These are phyloP conservation scores for Drosophila flavopinicola DNA, from an alignment of 2,888 invertebrate genomes.

Conservation along the genomic window DNA sequence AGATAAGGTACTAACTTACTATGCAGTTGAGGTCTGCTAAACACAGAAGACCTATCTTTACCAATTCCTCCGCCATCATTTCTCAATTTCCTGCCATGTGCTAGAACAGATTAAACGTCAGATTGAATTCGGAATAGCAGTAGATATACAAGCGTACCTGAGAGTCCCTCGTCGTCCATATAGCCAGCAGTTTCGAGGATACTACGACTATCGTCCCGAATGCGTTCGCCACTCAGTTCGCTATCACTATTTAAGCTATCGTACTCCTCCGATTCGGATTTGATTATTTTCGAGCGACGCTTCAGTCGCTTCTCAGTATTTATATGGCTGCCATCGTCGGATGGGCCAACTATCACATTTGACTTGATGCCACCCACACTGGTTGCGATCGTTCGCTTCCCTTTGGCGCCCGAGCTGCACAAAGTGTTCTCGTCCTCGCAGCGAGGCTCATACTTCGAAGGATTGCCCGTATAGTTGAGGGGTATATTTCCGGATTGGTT, in stretches of 20 bases:
- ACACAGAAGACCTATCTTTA: conserved; percentile 85
- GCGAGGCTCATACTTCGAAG: conserved; percentile 77
- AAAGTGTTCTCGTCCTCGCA: conserved; percentile 75
- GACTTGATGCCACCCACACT: conserved; percentile 53
- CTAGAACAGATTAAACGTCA: conserved; percentile 33
- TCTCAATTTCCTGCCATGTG: conserved; percentile 83
- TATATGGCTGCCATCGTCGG: conserved; percentile 64
- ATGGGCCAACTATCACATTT: conserved; percentile 47
- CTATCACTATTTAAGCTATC: conserved; percentile 86
- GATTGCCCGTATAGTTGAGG: conserved; percentile 79
- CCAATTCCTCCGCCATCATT: conserved; percentile 78
- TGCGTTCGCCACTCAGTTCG: conserved; percentile 84
- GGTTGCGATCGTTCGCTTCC: conserved; percentile 68
- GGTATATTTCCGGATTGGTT: conserved; percentile 85
- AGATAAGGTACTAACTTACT: conserved; percentile 86
- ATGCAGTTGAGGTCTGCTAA: conserved; percentile 86
- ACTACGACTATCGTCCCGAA: conserved; percentile 84
- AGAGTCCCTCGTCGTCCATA: conserved; percentile 84
- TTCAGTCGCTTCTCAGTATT: conserved; percentile 83
- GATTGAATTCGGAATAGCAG: not conserved
- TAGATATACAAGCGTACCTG: conserved; percentile 37
- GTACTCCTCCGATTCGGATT: conserved; percentile 86
- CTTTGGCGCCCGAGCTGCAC: conserved; percentile 69
- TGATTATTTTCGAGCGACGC: conserved; percentile 85
- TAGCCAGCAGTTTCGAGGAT: conserved; percentile 85